These are phyloP conservation scores for Spialia ferax DNA, from an alignment of 2,888 invertebrate genomes.

Conservation along the genomic window DNA sequence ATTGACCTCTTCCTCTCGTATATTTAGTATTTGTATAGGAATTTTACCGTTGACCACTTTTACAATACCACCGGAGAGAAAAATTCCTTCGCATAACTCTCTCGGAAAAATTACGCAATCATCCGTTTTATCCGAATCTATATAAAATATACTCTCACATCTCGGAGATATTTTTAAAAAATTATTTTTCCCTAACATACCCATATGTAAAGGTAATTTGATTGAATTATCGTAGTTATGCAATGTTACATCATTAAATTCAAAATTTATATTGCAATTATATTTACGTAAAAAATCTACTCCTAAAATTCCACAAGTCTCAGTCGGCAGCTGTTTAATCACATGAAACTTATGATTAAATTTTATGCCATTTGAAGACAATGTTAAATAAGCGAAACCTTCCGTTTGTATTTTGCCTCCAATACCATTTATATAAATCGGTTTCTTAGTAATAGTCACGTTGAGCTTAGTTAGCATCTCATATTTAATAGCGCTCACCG, in stretches of 20 bases:
- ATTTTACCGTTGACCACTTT: not conserved
- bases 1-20: not conserved
- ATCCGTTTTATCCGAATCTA: not conserved
- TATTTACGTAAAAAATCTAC: conserved; percentile 21
- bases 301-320: conserved; percentile 14
- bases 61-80: not conserved
- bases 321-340: not conserved
- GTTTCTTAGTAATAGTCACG: not conserved
- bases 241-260: conserved; percentile 7
- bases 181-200: not conserved
- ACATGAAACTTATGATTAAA: not conserved
- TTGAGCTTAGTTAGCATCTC: not conserved
- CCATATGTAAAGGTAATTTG: not conserved
- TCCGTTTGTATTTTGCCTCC: not conserved
- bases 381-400: not conserved
- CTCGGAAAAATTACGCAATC: not conserved
- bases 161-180: not conserved
- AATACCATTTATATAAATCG: not conserved
- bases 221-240: not conserved
- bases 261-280: conserved; percentile 16
- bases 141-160: not conserved
- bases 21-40: not conserved
- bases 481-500: conserved; percentile 36
- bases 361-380: not conserved
- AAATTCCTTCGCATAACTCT: not conserved